A percentile compares a stretch with the other conserved stretches of the same genome.
phyloP scores from a whole-genome alignment of 2,113 vertebrate genomes.

The Toxostoma redivivum region DNA sequence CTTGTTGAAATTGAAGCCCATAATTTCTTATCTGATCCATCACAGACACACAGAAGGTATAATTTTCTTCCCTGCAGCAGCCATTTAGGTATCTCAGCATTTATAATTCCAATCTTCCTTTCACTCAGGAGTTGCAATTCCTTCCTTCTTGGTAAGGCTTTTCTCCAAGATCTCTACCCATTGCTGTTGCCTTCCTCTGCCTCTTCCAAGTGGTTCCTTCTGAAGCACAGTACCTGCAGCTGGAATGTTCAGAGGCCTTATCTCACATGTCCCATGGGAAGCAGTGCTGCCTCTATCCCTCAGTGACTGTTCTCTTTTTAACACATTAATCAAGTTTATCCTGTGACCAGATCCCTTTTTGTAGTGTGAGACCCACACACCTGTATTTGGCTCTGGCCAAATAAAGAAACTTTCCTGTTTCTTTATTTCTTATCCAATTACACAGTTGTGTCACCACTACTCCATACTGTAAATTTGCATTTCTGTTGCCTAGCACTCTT shows the following conservation, averaged over 20 bases:
- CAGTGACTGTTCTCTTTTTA: neutral
- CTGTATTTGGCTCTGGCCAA: neutral
- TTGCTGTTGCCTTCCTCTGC: neutral
- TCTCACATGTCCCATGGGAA: neutral
- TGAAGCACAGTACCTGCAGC: neutral
- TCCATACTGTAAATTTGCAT: neutral
- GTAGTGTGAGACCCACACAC: rapidly evolving
- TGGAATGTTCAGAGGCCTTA: neutral
- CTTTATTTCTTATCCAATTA: neutral
- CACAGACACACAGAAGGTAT: neutral
- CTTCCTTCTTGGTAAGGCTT: neutral
- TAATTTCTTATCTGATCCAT: neutral
- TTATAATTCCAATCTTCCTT: neutral
- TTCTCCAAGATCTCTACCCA: neutral
- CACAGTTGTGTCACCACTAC: neutral
- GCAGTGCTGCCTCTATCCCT: neutral
- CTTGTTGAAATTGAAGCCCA: neutral
- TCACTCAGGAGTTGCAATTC: neutral
- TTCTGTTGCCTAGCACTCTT: neutral
- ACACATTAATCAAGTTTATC: neutral
- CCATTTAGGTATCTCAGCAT: neutral
- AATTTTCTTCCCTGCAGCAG: neutral
- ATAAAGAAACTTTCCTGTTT: neutral
- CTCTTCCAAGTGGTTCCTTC: neutral
- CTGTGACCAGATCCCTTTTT: neutral